Conservation (phyloP, 2,888 invertebrate species). For the Polymixis flavicincta region DNA sequence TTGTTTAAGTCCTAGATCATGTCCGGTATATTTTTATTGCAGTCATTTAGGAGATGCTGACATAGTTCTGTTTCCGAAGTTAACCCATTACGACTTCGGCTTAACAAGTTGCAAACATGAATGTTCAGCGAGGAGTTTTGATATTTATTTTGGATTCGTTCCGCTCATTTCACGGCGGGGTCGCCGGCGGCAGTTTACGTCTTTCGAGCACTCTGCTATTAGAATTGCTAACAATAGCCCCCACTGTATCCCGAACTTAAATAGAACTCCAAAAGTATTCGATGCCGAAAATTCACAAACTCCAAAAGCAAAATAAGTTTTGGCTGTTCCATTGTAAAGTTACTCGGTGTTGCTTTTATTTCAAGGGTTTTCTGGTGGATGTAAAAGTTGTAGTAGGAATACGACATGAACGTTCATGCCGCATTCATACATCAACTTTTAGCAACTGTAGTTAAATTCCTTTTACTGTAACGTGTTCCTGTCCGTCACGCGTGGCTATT, state of each 20-base stretch:
- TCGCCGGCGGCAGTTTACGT: conserved; percentile 35
- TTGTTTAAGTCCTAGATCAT: conserved; percentile 43
- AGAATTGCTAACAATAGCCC: conserved; percentile 9
- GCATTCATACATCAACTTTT: conserved; percentile 36
- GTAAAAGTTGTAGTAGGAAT: too few species aligned
- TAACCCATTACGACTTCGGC: conserved; percentile 22
- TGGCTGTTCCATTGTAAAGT: conserved; percentile 26
- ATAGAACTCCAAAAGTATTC: conserved; percentile 16
- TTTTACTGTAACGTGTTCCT: conserved; percentile 24
- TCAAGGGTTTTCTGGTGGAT: neutral
- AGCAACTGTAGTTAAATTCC: conserved; percentile 43
- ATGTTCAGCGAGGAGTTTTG: conserved; percentile 23
- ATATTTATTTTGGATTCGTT: conserved; percentile 49
- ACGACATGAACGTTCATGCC: neutral
- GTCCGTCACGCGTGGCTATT: neutral
- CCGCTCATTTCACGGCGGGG: conserved; percentile 33
- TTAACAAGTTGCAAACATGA: conserved; percentile 46
- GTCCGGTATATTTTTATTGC: conserved; percentile 31
- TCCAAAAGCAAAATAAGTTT: conserved; percentile 18
- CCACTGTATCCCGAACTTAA: conserved; percentile 14
- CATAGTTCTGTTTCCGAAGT: conserved; percentile 33
- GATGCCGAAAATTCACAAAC: conserved; percentile 24
- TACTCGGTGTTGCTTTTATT: conserved; percentile 9
- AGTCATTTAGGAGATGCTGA: conserved; percentile 31
- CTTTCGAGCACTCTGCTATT: conserved; percentile 15